Evolutionary conservation across 2,113 vertebrate species (phyloP).

Genomic region (Podilymbus podiceps): DNA sequence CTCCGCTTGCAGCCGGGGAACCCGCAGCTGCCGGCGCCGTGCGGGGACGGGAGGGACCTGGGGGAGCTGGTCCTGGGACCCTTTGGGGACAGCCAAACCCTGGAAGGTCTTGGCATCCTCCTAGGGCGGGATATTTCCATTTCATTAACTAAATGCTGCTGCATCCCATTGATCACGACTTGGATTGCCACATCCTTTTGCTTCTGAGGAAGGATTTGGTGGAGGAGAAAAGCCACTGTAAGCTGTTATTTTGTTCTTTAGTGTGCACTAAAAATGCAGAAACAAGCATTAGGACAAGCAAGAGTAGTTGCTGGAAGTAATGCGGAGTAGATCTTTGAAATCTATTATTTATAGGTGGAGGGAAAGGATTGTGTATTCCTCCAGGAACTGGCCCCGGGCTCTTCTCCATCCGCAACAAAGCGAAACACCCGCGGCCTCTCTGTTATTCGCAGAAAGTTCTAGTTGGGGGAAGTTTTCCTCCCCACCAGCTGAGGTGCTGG

Average conservation of each 20-base stretch:
- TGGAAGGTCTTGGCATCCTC: background rate
- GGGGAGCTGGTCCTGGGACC: background rate
- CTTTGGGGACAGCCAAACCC: background rate
- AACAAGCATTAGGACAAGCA: background rate
- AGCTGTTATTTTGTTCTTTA: background rate
- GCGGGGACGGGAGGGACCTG: background rate
- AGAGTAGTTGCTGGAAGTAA: constrained; percentile 7
- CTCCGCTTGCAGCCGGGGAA: background rate
- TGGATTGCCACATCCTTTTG: background rate
- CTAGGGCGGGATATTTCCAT: background rate
- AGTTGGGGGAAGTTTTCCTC: background rate
- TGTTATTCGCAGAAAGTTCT: background rate
- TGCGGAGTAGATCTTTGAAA: background rate
- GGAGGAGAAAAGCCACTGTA: background rate
- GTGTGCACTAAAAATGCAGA: background rate
- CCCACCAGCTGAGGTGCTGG: accelerated
- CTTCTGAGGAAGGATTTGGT: background rate
- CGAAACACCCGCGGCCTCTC: background rate
- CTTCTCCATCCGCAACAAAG: background rate
- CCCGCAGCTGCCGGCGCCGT: accelerated
- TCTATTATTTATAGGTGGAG: constrained; percentile 45
- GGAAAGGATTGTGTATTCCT: background rate
- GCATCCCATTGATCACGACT: background rate
- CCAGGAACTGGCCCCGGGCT: background rate
- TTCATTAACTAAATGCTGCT: background rate